Percentiles rank a stretch among this genome's conserved stretches.
Conservation (phyloP, 2,113 vertebrate species). For the Engraulis encrasicolus region DNA sequence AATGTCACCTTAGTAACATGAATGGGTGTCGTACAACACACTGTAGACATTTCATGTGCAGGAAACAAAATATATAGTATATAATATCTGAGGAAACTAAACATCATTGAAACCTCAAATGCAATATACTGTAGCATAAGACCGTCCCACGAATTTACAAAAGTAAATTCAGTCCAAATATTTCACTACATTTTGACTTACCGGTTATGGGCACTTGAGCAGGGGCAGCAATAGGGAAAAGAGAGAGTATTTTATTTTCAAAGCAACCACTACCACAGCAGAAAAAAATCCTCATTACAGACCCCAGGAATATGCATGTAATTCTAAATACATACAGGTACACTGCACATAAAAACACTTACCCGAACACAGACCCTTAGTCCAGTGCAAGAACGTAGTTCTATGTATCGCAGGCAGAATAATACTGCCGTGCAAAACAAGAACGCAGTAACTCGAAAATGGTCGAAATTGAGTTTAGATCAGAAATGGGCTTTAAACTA, state of each 20-base stretch:
- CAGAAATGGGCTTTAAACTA: too few relatives aligned
- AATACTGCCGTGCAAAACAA: too few relatives aligned
- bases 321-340: not conserved
- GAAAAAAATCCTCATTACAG: not conserved
- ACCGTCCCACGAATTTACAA: not conserved
- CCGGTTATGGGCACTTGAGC: constrained; percentile 12
- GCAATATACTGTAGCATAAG: not conserved
- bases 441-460: too few relatives aligned
- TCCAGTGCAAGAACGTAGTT: too few relatives aligned
- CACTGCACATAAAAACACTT: not conserved
- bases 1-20: constrained; percentile 41
- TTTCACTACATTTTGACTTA: not conserved
- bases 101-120: not conserved
- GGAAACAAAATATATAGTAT: too few relatives aligned
- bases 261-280: not conserved
- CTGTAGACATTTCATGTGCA: not conserved
- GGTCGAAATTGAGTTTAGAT: too few relatives aligned
- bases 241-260: not conserved
- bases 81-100: not conserved
- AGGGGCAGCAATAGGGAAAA: not conserved
- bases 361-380: too few relatives aligned
- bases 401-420: too few relatives aligned
- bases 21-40: too few relatives aligned
- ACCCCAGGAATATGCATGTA: too few relatives aligned
- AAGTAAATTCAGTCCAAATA: not conserved